Base-by-base conservation (phyloP, 2,888 invertebrate species). In the Camponotus fellah region DNA sequence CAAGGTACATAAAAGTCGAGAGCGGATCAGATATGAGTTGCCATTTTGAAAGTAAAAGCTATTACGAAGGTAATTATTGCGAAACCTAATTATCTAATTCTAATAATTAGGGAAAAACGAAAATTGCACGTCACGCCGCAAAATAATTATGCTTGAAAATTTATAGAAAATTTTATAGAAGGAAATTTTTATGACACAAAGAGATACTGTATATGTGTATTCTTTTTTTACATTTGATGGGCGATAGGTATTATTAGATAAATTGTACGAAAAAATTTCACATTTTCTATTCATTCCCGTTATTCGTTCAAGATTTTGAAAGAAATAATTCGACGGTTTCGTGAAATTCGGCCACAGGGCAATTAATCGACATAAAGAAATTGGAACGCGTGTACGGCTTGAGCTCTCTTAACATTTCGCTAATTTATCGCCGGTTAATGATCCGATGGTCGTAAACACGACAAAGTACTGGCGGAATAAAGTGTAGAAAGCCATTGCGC, bases 341-440 rank as follows among this genome's bases (percentile, higher is more conserved):
- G 17, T 43, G 68, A 77, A 58, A 49, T 17, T 4, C 21, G 62
- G 2, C 32, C 53, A 14, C 43, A 43, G 40, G 26, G 53, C n/a
- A 75, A n/a, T 53, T 76, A 64, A 64, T 75, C 43, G 43, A 34
- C 21, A 40, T 17, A 53, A 65, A 76, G 76, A 71, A 80, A 80
- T 72, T 60, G 49, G 60, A 72, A 60, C 60, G 43, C 49, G 17
- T 14, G 49, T 64, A 10, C 49, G 17, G 10, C 21, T 79, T 46
- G 79, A 60, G 26, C 43, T 69, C 71, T 71, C 60, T 46, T 46
- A 71, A 46, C 17, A 60, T 80, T 62, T 80, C 72, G 72, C 46
- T 72, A 80, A 80, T 80, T 80, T 80, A 80, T 72, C 79, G 17
- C 72, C 60, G 21, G 46, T 80, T 80, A 80, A 80, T 80, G 79